These are phyloP conservation scores for Pterois miles DNA, from an alignment of 2,797 vertebrate species.

Conservation along the genomic window DNA sequence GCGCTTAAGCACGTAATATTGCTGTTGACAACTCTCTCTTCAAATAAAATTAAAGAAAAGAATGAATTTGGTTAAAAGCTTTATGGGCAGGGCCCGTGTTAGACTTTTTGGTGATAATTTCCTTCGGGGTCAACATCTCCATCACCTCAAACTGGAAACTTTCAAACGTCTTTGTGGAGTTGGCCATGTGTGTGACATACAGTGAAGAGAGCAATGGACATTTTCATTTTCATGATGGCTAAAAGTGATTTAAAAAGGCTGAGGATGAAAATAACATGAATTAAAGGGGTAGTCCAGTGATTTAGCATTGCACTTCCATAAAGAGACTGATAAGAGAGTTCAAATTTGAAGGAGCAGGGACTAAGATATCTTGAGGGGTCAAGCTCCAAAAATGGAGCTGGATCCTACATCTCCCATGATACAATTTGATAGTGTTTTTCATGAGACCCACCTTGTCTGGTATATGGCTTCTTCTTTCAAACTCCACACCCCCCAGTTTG, in stretches of 20 bases:
- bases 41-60: background rate
- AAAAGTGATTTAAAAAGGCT: no score
- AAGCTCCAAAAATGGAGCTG: background rate
- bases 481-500: background rate
- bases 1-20: conserved; percentile 28
- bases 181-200: background rate
- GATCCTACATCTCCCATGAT: background rate
- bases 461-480: background rate
- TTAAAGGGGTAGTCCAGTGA: background rate
- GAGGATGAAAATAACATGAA: no score
- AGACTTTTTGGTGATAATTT: conserved; percentile 7
- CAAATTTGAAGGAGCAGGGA: background rate
- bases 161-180: background rate
- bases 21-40: conserved; percentile 8
- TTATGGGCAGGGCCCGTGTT: background rate
- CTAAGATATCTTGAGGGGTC: background rate
- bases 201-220: background rate
- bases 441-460: background rate
- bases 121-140: background rate
- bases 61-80: conserved; percentile 17
- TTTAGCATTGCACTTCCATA: background rate
- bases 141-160: conserved; percentile 8
- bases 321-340: background rate
- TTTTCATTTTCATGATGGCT: no score
- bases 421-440: background rate